phyloP scores from a whole-genome alignment of 2,797 vertebrate species.

The Sphaeramia orbicularis region DNA sequence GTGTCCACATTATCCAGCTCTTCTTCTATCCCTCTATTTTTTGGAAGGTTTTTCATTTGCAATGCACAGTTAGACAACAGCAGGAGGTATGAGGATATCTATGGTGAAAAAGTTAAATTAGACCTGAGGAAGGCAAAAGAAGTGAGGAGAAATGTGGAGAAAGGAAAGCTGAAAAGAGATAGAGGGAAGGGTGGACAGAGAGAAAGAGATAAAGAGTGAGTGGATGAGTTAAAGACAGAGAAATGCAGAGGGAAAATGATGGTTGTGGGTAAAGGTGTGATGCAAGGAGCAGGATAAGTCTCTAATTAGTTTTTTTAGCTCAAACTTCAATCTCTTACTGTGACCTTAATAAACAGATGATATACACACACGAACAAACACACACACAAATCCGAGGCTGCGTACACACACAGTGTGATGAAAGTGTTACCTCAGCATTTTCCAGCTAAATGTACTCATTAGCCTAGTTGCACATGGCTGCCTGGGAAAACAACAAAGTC shows the following conservation, averaged over 20 bases:
- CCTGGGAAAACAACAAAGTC: conserved; percentile 86
- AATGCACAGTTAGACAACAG: not conserved
- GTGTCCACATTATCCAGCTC: not conserved
- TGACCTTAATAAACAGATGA: conserved; percentile 83
- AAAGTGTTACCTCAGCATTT: conserved; percentile 86
- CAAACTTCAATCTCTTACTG: conserved; percentile 69
- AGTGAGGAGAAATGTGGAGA: conserved; percentile 12
- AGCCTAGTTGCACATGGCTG: conserved; percentile 86
- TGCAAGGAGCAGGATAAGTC: conserved; percentile 68
- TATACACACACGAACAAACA: conserved; percentile 36
- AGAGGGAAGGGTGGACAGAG: conserved; percentile 13
- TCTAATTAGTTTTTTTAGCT: conserved; percentile 73
- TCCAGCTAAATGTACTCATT: conserved; percentile 86
- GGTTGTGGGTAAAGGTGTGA: conserved; percentile 68
- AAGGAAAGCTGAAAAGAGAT: conserved; percentile 2
- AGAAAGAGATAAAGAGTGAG: not conserved
- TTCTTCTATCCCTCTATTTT: not conserved
- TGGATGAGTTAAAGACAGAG: conserved; percentile 26
- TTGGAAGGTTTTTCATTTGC: not conserved
- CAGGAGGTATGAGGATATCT: not conserved
- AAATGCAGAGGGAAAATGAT: conserved; percentile 32
- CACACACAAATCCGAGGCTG: conserved; percentile 30
- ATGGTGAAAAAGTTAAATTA: not conserved
- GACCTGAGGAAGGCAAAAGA: not conserved
- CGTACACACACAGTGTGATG: conserved; percentile 62